Evolutionary conservation across 1,140 invertebrate species (phyloP).

Genomic region (Agrypnia vestita): DNA sequence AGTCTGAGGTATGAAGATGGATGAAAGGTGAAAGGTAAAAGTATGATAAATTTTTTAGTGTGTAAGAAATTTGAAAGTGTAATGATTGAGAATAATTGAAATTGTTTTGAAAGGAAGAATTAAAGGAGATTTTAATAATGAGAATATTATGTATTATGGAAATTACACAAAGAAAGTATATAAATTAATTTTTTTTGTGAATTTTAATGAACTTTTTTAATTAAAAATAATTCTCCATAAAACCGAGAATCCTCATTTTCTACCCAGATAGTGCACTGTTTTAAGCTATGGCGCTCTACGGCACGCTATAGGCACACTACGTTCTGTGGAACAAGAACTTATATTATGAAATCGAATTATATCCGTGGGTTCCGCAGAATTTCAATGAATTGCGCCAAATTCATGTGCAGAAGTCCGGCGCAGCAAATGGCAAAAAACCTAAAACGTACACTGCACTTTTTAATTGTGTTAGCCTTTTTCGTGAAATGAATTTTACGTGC

Average conservation of each 20-base stretch:
- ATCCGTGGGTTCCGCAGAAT: slow-evolving; percentile 48
- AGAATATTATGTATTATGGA: no score
- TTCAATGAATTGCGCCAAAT: slow-evolving; percentile 52
- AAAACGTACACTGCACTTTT: slow-evolving; percentile 49
- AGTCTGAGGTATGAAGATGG: no score
- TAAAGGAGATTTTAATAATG: no score
- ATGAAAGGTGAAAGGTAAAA: no score
- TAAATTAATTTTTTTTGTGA: no score
- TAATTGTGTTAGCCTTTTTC: slow-evolving; percentile 53
- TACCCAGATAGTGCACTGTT: slow-evolving; percentile 10
- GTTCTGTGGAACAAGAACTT: slow-evolving; percentile 53
- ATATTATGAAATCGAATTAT: slow-evolving; percentile 59
- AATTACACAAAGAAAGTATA: no score
- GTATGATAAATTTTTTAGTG: no score
- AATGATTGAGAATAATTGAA: no score
- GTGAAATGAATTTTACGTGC: slow-evolving; percentile 21
- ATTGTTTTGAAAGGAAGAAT: no score
- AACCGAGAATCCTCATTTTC: background rate
- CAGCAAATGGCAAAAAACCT: slow-evolving; percentile 37
- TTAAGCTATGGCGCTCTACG: slow-evolving; percentile 1
- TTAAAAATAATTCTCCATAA: background rate
- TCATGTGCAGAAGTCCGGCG: background rate
- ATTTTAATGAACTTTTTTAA: background rate
- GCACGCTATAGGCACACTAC: slow-evolving; percentile 23
- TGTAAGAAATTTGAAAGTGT: no score